Evolutionary conservation across 1,140 invertebrate species (phyloP), one percentile per base, ranked within the genome.

Genomic region (Drosophila obscura): DNA sequence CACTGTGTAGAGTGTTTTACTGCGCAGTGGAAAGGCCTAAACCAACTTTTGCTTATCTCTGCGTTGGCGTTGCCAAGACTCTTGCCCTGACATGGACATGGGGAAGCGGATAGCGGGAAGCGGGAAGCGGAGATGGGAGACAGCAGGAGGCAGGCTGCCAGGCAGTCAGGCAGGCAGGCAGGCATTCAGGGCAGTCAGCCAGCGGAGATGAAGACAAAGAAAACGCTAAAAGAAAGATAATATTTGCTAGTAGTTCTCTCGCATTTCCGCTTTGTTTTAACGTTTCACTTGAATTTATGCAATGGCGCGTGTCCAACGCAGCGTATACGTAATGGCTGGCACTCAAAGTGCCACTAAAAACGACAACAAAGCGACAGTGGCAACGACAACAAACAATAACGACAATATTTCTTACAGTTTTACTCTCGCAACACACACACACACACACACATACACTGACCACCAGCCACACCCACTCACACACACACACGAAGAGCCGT

Each of bases 261-360:
- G 82, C 78, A 85, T 87, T 85, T 85, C 81, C 81, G 81, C 75
- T 85, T 87, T 85, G 82, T 87, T 85, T 85, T 85, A 84, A 85
- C 83, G 84, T 87, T 77, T 85, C 83, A 87, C 81, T 84, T 87
- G 81, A 84, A 84, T 87, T 87, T 87, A 87, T 84, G 81, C 81
- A 85, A 82, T 82, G 81, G 81, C 81, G 82, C 82, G 81, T 84
- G 83, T 85, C 81, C 81, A 85, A 85, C 74, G 82, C 82, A 81
- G 78, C 82, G 83, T 82, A 85, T 87, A 84, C 81, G 81, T 87
- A 85, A 85, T 85, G 74, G 71, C 69, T 61, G 68, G 71, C 75
- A 82, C 82, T 88, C 75, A 88, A 88, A 85, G 83, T 78, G 64
- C 69, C 82, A 87, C 78, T 71, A 82, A 85, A 80, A 80, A 73